Evolutionary conservation across 2,113 vertebrate species (phyloP), one percentile per base, ranked within the genome.

Genomic region (Indri indri): DNA sequence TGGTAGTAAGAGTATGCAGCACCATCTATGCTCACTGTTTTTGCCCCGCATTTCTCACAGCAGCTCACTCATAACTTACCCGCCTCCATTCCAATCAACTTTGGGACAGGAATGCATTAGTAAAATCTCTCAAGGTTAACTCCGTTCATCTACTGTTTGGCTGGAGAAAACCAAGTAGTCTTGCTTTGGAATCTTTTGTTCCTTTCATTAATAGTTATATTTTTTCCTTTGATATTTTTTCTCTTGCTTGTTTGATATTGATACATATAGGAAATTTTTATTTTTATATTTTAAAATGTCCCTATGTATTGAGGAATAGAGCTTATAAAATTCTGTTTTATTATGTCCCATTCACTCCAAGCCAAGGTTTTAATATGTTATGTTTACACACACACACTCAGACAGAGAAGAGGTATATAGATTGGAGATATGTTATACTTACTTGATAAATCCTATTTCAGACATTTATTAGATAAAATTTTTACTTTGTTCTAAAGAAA

Each of bases 401-500:
- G 1, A 23, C 3, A 74, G 14, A n/a, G 2, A 84, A 94, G 14
- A 80, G 40, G 20, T 20, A 45, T 17, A 6, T 47, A 74, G 12
- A 6, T 74, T 54, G 65, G 9, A 82, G 4, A 30, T 73, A 27
- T 37, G 70, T 25, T 47, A 37, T 1, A 37, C 12, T 79, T n/a
- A 68, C 22, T 91, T 85, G 42, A 45, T 61, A 81, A 93, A 42
- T 77, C 6, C 66, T 54, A 66, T 59, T 61, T 74, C 30, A 79
- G 5, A 40, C 13, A 25, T 61, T 88, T 13, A 73, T 87, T 92
- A 94, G 37, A 47, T 40, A 92, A 79, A 50, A n/a, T 37, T 93
- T 94, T 50, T 18, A 90, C 54, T 93, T 92, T 95, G 30, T 47
- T 81, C 52, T 47, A 74, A 95, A 70, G 34, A 17, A 95, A 93